Base-by-base conservation (phyloP, 37 sponge, comb jelly and placozoan genomes). In the Cladorhizidae sp. region DNA sequence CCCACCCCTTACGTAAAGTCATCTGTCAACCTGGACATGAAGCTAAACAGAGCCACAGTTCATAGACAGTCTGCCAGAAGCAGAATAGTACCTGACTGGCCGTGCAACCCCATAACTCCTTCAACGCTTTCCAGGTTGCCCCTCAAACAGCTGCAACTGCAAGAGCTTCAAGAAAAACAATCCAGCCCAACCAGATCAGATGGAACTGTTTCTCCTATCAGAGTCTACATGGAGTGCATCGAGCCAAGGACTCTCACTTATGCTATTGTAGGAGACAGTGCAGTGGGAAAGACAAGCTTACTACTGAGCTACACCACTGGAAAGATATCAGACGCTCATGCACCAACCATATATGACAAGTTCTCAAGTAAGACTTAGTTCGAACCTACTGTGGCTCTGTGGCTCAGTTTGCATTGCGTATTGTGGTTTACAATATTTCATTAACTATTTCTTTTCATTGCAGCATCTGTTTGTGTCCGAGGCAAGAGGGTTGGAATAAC, bases 221-320 rank as follows among this genome's bases (percentile, higher is more conserved):
- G 76, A 23, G 57, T 55, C 3, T 87, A 80, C 87, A 87, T 80
- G 74, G 87, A 87, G 25, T 80, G 87, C 69, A 32, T 80, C 18
- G 54, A 77, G 3, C 87, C 86, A 25, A 75, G 80, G 49, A 83
- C 61, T 0, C 72, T 92, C 33, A 87, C 80, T 37, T 83, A 79
- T 23, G 92, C 80, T n/a, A 39, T 92, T 28, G 85, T 92, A 1
- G 92, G 92, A 5, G 88, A 92, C 85, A 92, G 92, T 62, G 92
- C 76, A 21, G 92, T 87, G 21, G 92, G 92, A 33, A 92, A 92
- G 87, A 92, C 92, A 8, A 84, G 87, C 72, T 32, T 92, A 20
- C 61, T 92, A n/a, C 83, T 70, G 88, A 84, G 85, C 68, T 87
- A 87, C 74, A 87, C 87, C 0, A 56, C 61, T 6, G 92, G 87